Evolutionary conservation across 2,888 invertebrate genomes (phyloP), one percentile per base, ranked within the genome.

Genomic region (Seira ritae): DNA sequence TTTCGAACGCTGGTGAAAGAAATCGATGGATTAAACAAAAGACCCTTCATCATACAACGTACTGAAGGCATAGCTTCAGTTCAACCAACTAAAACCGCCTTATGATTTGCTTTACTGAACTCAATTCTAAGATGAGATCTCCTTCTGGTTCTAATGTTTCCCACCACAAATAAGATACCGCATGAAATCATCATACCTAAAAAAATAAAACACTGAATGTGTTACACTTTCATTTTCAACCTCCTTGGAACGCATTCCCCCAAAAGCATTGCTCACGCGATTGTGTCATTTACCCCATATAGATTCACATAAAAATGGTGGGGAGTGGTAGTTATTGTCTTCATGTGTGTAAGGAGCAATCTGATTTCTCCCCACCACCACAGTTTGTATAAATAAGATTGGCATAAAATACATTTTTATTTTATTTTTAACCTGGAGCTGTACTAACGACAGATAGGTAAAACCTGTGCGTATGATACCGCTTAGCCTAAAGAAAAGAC

Each of bases 181-280:
- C n/a, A n/a, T n/a, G n/a, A n/a, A n/a, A n/a, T n/a, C n/a, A n/a
- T n/a, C n/a, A n/a, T n/a, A n/a, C n/a, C n/a, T n/a, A n/a, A n/a
- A n/a, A n/a, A n/a, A n/a, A n/a, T n/a, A n/a, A n/a, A n/a, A n/a
- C n/a, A n/a, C n/a, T n/a, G n/a, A n/a, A n/a, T n/a, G n/a, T n/a
- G n/a, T n/a, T n/a, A n/a, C n/a, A n/a, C n/a, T n/a, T n/a, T n/a
- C n/a, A n/a, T n/a, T n/a, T n/a, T n/a, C n/a, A n/a, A n/a, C n/a
- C n/a, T n/a, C n/a, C n/a, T n/a, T n/a, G n/a, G n/a, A n/a, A n/a
- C n/a, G n/a, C n/a, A n/a, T n/a, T n/a, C n/a, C n/a, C n/a, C n/a
- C n/a, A n/a, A n/a, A n/a, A n/a, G 12, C 62, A 87, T 85, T 85
- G 83, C 86, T 85, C 87, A 86, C 85, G 84, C 84, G 84, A 84